phyloP scores from a whole-genome alignment of 2,888 invertebrate species.

The Sisyra terminalis region DNA sequence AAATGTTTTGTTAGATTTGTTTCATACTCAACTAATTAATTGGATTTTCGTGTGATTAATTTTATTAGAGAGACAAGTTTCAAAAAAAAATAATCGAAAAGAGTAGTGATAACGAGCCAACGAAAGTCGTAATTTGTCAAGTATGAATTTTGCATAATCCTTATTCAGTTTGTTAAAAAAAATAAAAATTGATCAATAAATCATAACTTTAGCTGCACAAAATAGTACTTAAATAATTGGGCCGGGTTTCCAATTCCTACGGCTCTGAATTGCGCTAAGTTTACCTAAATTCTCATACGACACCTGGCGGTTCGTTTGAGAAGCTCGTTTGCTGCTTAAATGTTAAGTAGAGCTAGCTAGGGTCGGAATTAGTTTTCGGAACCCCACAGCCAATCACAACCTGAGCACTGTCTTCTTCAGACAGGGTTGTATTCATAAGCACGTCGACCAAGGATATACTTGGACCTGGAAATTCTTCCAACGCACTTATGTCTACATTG shows the following conservation, averaged over 20 bases:
- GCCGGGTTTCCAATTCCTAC: constrained; percentile 3
- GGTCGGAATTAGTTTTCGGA: not conserved
- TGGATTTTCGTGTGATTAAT: not conserved
- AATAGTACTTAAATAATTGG: not conserved
- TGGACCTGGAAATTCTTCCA: constrained; percentile 3
- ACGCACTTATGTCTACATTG: constrained; percentile 3
- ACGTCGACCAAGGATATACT: constrained; percentile 4
- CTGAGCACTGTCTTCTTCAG: constrained; percentile 7
- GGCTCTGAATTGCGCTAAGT: constrained; percentile 1
- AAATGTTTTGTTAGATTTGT: not conserved
- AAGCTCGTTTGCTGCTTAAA: not conserved
- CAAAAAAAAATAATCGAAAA: not conserved
- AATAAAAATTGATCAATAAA: not conserved
- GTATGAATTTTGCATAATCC: not conserved
- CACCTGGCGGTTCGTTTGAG: too few relatives aligned
- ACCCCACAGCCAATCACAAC: constrained; percentile 9
- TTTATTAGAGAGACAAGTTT: not conserved
- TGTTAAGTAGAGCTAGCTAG: constrained; percentile 1
- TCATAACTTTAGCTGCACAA: not conserved
- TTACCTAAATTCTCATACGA: too few relatives aligned
- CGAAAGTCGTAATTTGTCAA: not conserved
- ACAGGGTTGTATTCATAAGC: constrained; percentile 4
- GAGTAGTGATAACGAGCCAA: not conserved
- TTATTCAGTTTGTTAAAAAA: not conserved
- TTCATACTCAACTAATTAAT: not conserved